Percentiles rank a stretch among this genome's conserved stretches.
These are phyloP conservation scores for Coleophora flavipennella DNA, from an alignment of 2,888 invertebrate species.

Conservation along the genomic window DNA sequence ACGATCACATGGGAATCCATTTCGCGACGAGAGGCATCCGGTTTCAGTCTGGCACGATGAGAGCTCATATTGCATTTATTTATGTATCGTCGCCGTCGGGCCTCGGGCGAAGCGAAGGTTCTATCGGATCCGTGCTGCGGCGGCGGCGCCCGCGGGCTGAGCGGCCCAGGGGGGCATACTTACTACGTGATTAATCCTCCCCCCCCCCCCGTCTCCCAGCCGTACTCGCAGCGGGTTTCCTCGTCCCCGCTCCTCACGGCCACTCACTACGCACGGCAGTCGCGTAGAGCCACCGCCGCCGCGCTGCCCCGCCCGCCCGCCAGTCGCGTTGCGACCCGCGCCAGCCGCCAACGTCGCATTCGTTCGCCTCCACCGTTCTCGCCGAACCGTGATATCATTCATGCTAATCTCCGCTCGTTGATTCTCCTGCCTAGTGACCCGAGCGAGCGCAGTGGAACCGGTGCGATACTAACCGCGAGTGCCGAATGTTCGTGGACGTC, in stretches of 20 bases:
- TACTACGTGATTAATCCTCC: constrained; percentile 71
- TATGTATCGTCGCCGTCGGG: constrained; percentile 60
- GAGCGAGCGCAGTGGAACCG: constrained; percentile 51
- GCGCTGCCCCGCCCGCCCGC: constrained; percentile 33
- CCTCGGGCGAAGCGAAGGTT: constrained; percentile 54
- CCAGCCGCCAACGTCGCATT: constrained; percentile 57
- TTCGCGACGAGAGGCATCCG: constrained; percentile 64
- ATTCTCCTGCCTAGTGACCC: constrained; percentile 59
- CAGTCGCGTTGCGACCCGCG: constrained; percentile 69
- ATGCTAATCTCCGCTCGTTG: constrained; percentile 62
- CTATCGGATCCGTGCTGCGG: constrained; percentile 35
- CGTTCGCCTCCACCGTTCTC: constrained; percentile 22
- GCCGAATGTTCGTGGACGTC: constrained; percentile 60
- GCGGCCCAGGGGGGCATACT: constrained; percentile 59
- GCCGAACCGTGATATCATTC: constrained; percentile 55
- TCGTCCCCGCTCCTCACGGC: constrained; percentile 73
- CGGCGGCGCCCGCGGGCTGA: constrained; percentile 27
- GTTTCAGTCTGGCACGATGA: constrained; percentile 68
- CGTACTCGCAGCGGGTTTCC: constrained; percentile 71
- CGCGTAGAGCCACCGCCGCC: constrained; percentile 58
- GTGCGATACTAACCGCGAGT: constrained; percentile 54
- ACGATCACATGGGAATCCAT: constrained; percentile 60
- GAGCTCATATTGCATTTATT: constrained; percentile 62
- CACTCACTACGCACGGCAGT: constrained; percentile 68
- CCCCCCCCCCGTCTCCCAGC: constrained; percentile 40